A percentile compares a stretch with the other conserved stretches of the same genome.
Evolutionary conservation across 2,888 invertebrate genomes (phyloP).

Genomic region (Octonoba sinensis): DNA sequence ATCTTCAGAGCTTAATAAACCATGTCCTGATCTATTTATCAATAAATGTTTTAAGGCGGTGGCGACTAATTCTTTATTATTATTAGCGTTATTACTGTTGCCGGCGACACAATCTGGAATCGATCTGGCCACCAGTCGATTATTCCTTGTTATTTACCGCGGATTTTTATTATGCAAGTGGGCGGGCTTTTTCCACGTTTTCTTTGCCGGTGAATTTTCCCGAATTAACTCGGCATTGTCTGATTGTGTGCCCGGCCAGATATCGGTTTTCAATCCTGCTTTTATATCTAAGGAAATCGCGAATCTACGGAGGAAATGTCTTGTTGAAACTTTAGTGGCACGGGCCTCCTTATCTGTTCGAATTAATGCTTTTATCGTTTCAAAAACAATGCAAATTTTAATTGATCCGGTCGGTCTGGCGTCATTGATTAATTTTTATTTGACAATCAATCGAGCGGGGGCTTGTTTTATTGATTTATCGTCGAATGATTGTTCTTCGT

Average conservation of each 20-base stretch:
- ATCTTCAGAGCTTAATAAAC: conserved; percentile 59
- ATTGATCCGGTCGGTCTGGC: conserved; percentile 22
- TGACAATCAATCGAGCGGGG: conserved; percentile 27
- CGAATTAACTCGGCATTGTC: conserved; percentile 47
- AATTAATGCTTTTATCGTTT: conserved; percentile 13
- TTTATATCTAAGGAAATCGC: conserved; percentile 22
- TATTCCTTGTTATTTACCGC: conserved; percentile 49
- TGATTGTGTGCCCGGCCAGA: conserved; percentile 6
- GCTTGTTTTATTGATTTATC: conserved; percentile 31
- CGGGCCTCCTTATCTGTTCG: neutral
- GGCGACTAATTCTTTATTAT: conserved; percentile 42
- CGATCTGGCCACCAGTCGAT: conserved; percentile 30
- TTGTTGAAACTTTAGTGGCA: conserved; percentile 26
- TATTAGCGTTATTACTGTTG: conserved; percentile 24
- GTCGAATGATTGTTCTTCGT: conserved; percentile 14
- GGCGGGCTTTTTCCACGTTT: conserved; percentile 2
- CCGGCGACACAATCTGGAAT: conserved; percentile 27
- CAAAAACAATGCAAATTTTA: conserved; percentile 40
- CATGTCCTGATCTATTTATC: conserved; percentile 53
- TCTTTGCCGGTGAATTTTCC: neutral
- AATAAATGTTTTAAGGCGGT: conserved; percentile 59
- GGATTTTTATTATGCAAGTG: conserved; percentile 37
- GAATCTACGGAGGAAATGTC: conserved; percentile 19
- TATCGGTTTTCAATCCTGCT: conserved; percentile 53
- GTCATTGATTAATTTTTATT: conserved; percentile 15